phyloP scores from a whole-genome alignment of 2,888 invertebrate genomes.

The Thymelicus acteon region DNA sequence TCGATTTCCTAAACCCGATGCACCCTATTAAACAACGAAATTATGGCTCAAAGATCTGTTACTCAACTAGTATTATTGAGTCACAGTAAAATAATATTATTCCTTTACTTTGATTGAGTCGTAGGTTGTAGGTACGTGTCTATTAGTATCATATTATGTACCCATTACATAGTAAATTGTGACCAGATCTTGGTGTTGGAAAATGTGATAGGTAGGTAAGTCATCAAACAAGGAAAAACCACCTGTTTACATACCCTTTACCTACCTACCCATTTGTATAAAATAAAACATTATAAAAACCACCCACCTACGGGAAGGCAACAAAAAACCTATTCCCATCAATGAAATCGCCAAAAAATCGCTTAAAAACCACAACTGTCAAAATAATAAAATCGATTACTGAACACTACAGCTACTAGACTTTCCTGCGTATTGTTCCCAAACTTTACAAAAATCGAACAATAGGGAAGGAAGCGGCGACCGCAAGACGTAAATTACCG shows the following conservation, averaged over 20 bases:
- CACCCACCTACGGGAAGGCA: conserved; percentile 45
- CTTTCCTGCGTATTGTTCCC: conserved; percentile 60
- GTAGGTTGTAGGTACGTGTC: no score
- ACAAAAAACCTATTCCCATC: conserved; percentile 59
- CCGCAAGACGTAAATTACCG: conserved; percentile 77
- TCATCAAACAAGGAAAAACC: neutral
- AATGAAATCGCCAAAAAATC: conserved; percentile 56
- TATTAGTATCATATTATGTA: no score
- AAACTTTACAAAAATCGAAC: conserved; percentile 58
- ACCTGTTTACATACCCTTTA: conserved; percentile 16
- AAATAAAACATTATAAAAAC: conserved; percentile 7
- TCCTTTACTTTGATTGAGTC: no score
- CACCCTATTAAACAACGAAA: no score
- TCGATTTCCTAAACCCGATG: no score
- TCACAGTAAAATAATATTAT: no score
- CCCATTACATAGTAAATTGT: no score
- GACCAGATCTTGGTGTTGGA: no score
- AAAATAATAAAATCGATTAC: conserved; percentile 78
- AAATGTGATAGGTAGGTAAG: neutral
- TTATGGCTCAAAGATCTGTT: no score
- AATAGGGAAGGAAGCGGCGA: conserved; percentile 78
- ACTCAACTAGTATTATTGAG: no score
- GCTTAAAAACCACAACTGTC: conserved; percentile 77
- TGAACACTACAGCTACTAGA: conserved; percentile 47
- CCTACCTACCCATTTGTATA: neutral